Base-by-base conservation (phyloP, 2,888 invertebrate species). In the Troides helena region DNA sequence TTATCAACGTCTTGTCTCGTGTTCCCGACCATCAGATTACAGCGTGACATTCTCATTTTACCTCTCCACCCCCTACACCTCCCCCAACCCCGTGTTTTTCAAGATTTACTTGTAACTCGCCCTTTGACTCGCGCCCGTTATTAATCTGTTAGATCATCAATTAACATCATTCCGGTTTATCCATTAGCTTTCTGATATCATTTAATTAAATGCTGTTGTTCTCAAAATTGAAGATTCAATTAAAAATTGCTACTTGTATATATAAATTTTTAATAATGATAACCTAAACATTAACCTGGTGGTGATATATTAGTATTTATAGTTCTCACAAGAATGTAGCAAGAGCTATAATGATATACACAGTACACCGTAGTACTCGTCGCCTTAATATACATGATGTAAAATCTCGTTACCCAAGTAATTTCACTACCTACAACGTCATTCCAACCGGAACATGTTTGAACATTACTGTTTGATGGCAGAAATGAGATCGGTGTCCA, bases 81-180 rank as follows among this genome's bases (percentile, higher is more conserved):
- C 53, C 46, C 14, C 4, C 14, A 12, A 14, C 46, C 14, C 14
- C 14, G 12, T 46, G 14, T 46, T 74, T 76, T 79, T 78, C 73
- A 78, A 83, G 85, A 87, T 86, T 87, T 86, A 87, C 89, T 89
- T 87, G 88, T 89, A 87, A 88, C 86, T 84, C 86, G 89, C 85
- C 86, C 87, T 89, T 88, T 90, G 89, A 88, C 87, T 86, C 80
- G 72, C 71, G 74, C 79, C 72, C 73, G 80, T 83, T 86, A 88
- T 88, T 87, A 87, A 88, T 89, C 85, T 84, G 78, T 74, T 73
- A 77, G 79, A 84, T 89, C 89, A 90, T 90, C 88, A 88, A 90
- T 89, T 90, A 87, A 84, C 81, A 85, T 86, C 87, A 83, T 73
- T 77, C 74, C 74, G 72, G 78, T 78, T 85, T 84, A 83, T 82